Evolutionary conservation across 2,888 invertebrate genomes (phyloP), one percentile per base, ranked within the genome.

Genomic region (Pandemis corylana): DNA sequence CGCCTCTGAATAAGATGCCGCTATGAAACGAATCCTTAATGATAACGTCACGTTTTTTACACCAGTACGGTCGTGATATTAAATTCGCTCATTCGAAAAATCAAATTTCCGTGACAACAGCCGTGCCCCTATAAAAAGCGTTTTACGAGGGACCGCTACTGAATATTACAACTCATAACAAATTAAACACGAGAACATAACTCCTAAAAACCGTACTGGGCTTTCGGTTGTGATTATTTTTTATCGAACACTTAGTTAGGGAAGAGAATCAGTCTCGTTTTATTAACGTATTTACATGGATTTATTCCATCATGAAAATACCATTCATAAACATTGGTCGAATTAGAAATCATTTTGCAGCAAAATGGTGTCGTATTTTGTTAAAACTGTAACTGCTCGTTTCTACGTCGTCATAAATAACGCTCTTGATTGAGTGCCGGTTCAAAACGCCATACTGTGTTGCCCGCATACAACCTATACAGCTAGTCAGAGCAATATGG

Each of bases 91-190:
- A 87, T 85, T 87, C 86, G 87, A 83, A 84, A 89, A 88, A 89
- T 89, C 85, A 82, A 87, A 89, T 89, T 87, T 87, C 85, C 85
- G 85, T 85, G 85, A 88, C 88, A 87, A 85, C 84, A 84, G 82
- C 78, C 82, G 78, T 74, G 75, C 76, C 77, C 80, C 81, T 81
- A 85, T 87, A 87, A 85, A 87, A 84, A 79, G 78, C 78, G 77
- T 84, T 87, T 86, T 85, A 86, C 80, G 84, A 82, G 80, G 78
- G 77, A 76, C 73, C 75, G 77, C 77, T 73, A 64, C 72, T 70
- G 77, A 78, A 72, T 73, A 74, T 74, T 70, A 73, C 72, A 70
- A 74, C 59, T 75, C 79, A 76, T 80, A 82, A 79, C 77, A 80
- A 80, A 83, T 84, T 82, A 81, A 81, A 82, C 80, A 82, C 76